Evolutionary conservation across 2,888 invertebrate species (phyloP), one percentile per base, ranked within the genome.

Genomic region (Andrena praecox): DNA sequence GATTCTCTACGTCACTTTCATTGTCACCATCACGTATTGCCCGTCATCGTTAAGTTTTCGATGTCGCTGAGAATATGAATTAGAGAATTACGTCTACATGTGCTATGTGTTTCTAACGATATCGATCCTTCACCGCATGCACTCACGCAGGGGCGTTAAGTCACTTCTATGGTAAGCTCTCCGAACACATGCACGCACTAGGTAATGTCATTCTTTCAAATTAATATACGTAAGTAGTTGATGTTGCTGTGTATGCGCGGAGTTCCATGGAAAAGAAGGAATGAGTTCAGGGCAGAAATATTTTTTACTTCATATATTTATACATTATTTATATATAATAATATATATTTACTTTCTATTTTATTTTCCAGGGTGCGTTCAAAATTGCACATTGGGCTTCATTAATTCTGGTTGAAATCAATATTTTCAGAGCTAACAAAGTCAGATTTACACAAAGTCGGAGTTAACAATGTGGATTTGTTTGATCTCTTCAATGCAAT

Each of bases 171-270:
- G 94, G 92, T 93, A 94, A 93, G 93, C 90, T 94, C 94, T 92
- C 92, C 91, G 93, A 93, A 93, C 91, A 91, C 91, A 93, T 93
- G 93, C 93, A 93, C 92, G 93, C 93, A 92, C 93, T 94, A 94
- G 94, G 94, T 94, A 94, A 94, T 92, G 89, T 92, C 90, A 91
- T 91, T 91, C 90, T 92, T 91, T 88, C 87, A 90, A 80, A 86
- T 87, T 85, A 87, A 29, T 84, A 87, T 82, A 88, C 80, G 83
- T 89, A 90, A 88, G 85, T 90, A 90, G 87, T 85, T 31, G 64
- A 63, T 60, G 77, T 82, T 63, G 74, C 31, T 52, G 56, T n/a
- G 48, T 48, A 29, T 42, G 62, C 71, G 73, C n/a, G 69, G 78
- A 77, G 76, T 86, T 84, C 80, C 84, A 77, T 71, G 31, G 24